Conservation (phyloP, 2,888 invertebrate species). For the Andrena marginata region DNA sequence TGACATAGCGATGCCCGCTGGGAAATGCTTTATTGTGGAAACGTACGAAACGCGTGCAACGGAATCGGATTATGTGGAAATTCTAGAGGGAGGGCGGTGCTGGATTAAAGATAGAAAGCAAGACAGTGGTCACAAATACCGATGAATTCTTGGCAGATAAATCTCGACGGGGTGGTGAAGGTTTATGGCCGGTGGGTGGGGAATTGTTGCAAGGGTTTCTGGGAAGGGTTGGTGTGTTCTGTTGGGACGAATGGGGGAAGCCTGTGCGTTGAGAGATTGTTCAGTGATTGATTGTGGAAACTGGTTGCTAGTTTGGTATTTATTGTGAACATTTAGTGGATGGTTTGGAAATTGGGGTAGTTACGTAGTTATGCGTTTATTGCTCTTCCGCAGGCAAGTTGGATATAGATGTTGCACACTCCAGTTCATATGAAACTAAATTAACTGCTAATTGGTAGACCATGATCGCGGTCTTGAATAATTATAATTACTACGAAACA, state of each 20-base stretch:
- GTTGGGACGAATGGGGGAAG: not conserved
- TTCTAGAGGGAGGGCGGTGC: not conserved
- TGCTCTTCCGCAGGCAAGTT: too few relatives aligned
- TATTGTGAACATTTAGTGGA: too few relatives aligned
- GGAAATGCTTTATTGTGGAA: conserved; percentile 32
- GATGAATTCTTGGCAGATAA: not conserved
- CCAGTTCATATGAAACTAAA: too few relatives aligned
- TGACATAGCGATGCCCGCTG: conserved; percentile 36
- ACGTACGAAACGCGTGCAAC: not conserved
- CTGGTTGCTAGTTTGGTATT: too few relatives aligned
- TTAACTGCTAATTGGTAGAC: too few relatives aligned
- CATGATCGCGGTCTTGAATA: too few relatives aligned
- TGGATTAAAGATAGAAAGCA: not conserved
- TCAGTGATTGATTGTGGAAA: not conserved
- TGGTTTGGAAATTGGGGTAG: too few relatives aligned
- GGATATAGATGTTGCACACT: too few relatives aligned
- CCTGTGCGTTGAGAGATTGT: not conserved
- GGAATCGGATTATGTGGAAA: conserved; percentile 22
- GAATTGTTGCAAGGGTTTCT: not conserved
- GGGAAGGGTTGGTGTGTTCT: not conserved
- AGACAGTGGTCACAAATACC: too few relatives aligned
- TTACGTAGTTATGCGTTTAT: too few relatives aligned
- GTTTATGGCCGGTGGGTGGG: not conserved
- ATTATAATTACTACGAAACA: too few relatives aligned
- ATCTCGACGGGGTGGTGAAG: not conserved